Evolutionary conservation across 1,140 invertebrate genomes (phyloP).

Genomic region (Diorhabda elongata): DNA sequence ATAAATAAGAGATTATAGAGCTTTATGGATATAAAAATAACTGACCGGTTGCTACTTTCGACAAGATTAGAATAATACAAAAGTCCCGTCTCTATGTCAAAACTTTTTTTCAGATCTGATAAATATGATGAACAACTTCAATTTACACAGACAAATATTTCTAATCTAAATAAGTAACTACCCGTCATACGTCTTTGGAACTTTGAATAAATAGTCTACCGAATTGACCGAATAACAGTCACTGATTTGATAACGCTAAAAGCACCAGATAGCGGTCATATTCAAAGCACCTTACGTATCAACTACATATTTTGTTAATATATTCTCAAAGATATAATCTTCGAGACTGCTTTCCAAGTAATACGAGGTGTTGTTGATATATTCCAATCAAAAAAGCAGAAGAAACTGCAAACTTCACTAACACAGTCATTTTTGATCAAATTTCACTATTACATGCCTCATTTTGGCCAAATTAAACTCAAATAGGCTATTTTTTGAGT

Average conservation of each 20-base stretch:
- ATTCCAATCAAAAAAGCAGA: no score
- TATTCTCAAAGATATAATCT: not conserved
- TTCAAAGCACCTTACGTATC: not conserved
- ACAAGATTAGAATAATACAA: not conserved
- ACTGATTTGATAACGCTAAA: not conserved
- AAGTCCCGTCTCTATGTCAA: not conserved
- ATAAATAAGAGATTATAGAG: not conserved
- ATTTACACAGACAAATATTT: not conserved
- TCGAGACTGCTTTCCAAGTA: not conserved
- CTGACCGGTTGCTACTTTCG: not conserved
- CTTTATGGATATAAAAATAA: not conserved
- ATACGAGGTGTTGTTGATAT: no score
- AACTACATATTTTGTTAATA: conserved; percentile 3
- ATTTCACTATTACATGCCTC: no score
- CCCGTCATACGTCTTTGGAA: not conserved
- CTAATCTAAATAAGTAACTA: not conserved
- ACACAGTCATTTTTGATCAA: no score
- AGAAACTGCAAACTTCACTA: no score
- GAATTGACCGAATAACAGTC: not conserved
- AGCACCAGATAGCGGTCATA: not conserved
- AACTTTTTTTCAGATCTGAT: not conserved
- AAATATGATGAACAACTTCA: not conserved
- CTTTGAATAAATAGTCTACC: not conserved
- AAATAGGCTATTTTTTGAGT: no score
- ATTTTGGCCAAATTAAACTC: no score